phyloP scores from a whole-genome alignment of 2,113 vertebrate genomes.

The Charina bottae region DNA sequence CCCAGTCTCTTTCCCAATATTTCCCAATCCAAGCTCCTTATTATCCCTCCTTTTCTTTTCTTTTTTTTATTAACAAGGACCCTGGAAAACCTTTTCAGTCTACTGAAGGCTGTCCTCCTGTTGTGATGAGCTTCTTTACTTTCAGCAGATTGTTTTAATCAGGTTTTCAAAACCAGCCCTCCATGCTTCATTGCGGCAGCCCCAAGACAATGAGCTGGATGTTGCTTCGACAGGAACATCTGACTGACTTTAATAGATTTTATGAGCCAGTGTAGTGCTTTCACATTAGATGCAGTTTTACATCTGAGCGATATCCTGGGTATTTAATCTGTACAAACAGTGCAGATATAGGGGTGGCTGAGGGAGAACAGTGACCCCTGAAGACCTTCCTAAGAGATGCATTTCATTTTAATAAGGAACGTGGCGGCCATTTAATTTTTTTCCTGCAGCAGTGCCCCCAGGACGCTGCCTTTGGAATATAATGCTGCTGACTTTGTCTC shows the following conservation, averaged over 20 bases:
- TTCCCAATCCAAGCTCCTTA: neutral
- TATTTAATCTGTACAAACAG: constrained; percentile 70
- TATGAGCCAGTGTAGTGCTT: constrained; percentile 69
- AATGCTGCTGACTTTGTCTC: neutral
- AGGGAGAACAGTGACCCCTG: constrained; percentile 63
- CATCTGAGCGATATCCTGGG: constrained; percentile 67
- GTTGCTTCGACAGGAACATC: constrained; percentile 69
- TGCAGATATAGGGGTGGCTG: constrained; percentile 59
- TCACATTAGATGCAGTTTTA: constrained; percentile 70
- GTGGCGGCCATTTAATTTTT: neutral
- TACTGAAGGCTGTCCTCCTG: constrained; percentile 62
- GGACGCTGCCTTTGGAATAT: constrained; percentile 12
- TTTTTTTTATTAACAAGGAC: constrained; percentile 45
- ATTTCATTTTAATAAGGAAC: constrained; percentile 63
- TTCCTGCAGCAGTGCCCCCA: neutral
- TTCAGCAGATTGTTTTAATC: constrained; percentile 76
- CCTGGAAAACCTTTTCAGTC: constrained; percentile 67
- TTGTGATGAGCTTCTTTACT: constrained; percentile 68
- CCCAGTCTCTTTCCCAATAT: neutral
- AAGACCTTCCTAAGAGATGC: constrained; percentile 69
- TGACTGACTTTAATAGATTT: constrained; percentile 75
- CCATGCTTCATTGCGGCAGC: constrained; percentile 71
- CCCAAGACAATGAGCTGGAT: constrained; percentile 69
- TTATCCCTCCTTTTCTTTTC: neutral
- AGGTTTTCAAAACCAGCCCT: constrained; percentile 71